Base-by-base conservation (phyloP, 2,113 vertebrate species). In the Machaerirhynchus nigripectus region DNA sequence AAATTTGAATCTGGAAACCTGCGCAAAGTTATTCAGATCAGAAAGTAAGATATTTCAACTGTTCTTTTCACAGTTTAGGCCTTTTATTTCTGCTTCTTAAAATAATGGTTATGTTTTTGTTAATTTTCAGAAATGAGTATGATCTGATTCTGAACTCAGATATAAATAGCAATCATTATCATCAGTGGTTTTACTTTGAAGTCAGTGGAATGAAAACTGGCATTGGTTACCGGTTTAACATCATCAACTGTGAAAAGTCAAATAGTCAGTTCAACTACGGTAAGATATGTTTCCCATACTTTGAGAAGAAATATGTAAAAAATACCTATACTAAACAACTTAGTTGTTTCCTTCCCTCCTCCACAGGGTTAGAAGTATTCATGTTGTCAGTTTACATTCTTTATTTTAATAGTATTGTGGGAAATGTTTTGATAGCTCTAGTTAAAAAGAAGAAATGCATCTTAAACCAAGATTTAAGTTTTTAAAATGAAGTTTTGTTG, bases 141-240 rank as follows among this genome's bases (percentile, higher is more conserved):
- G 99, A 99, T 97, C 98, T 99, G 87, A 98, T 99, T 97, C 97
- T 99, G 97, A 99, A 99, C 96, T 99, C 99, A 2, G 99, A 99
- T 97, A 99, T 99, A 98, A 99, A 99, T 96, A 99, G 99, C 96
- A 99, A 99, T 97, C 99, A 99, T 96, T 99, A 99, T 97, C 99
- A 99, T 95, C 99, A 99, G 84, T 99, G 99, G 99, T 99, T 99
- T 98, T 99, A 99, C 97, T 99, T 99, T 94, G 99, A 99, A 98
- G 99, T 99, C 96, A 99, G 99, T 93, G 98, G 99, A 95, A 99
- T 99, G 99, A 98, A 98, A 21, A 98, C 98, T 30, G 98, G 98
- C 53, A 84, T 97, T 60, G 96, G 96, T 70, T 99, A 99, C 90
- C 98, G 99, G 56, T 99, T 99, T 98, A 99, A 99, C 98, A 99